Conservation (phyloP, 2,888 invertebrate genomes). For the Ophion slaviceki region DNA sequence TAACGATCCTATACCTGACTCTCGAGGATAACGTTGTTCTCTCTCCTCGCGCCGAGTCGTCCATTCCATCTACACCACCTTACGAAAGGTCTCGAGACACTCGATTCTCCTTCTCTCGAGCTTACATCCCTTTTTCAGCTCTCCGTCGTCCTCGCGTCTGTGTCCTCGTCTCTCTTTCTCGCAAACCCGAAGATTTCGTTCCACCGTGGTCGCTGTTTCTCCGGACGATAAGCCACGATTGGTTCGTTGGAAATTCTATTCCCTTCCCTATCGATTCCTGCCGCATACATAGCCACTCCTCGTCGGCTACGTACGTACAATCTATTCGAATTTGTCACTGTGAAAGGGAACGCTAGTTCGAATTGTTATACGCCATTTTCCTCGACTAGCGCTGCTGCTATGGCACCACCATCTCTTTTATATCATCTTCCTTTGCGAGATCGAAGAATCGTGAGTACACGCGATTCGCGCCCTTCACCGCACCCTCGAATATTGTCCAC, state of each 20-base stretch:
- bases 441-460: constrained; percentile 50
- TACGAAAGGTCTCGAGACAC: constrained; percentile 64
- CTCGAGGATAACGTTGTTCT: constrained; percentile 63
- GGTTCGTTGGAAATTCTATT: constrained; percentile 68
- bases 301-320: constrained; percentile 32
- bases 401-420: constrained; percentile 44
- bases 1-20: constrained; percentile 59
- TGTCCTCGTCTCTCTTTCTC: constrained; percentile 59
- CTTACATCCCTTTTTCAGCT: constrained; percentile 57
- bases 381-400: constrained; percentile 19
- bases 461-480: constrained; percentile 44
- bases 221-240: constrained; percentile 67
- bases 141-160: constrained; percentile 45
- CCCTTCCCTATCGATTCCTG: constrained; percentile 62
- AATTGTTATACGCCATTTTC: constrained; percentile 56
- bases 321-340: constrained; percentile 67
- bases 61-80: constrained; percentile 62
- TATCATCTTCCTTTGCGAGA: constrained; percentile 47
- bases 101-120: constrained; percentile 63
- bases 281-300: constrained; percentile 27
- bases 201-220: constrained; percentile 65
- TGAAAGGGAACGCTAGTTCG: constrained; percentile 61
- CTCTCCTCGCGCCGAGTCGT: constrained; percentile 58
- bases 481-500: constrained; percentile 57
- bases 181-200: constrained; percentile 65